Base-by-base conservation (phyloP, 2,888 invertebrate species). In the Opisthograptis luteolata region DNA sequence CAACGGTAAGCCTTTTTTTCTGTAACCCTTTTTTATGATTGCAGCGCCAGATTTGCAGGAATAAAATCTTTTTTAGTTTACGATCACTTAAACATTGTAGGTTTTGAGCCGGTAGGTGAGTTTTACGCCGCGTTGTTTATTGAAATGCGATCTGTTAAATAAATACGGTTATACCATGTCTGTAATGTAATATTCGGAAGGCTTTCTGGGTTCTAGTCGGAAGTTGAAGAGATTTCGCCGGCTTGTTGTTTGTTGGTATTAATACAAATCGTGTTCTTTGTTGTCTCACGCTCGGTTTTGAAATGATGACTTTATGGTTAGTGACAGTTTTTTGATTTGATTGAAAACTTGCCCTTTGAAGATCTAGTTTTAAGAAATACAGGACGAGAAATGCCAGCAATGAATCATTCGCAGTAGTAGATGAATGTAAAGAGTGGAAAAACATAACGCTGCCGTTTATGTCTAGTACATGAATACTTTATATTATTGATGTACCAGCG, bases 1-100 rank as follows among this genome's bases (percentile, higher is more conserved):
- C 42, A 10, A 56, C 60, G 61, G 63, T 64, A 57, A 64, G 63
- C 24, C n/a, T 19, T 28, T 9, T 0, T 9, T 12, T 31, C 4
- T 27, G 2, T 14, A 1, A 19, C 5, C 9, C 5, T n/a, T 12
- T 13, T 35, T 35, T 32, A 10, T 34, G 8, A n/a, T n/a, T 13
- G 10, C 34, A 5, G 9, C 2, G 3, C 8, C 1, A 25, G 10
- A 25, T 25, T 27, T 7, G 7, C 14, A 3, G 9, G 12, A 27
- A 39, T 28, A 19, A 10, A 10, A 9, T 9, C 31, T 44, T 50
- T 52, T 47, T 32, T 20, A 41, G 32, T 47, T 55, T 50, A 55
- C 20, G 39, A 45, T 15, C 39, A 9, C 39, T 42, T 36, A 43
- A 43, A 50, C 40, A 44, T 31, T 48, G 47, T 40, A 32, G 36